Percentiles rank a stretch among this genome's conserved stretches.
These are phyloP conservation scores for Aricia artaxerxes DNA, from an alignment of 2,888 invertebrate genomes.

Conservation along the genomic window DNA sequence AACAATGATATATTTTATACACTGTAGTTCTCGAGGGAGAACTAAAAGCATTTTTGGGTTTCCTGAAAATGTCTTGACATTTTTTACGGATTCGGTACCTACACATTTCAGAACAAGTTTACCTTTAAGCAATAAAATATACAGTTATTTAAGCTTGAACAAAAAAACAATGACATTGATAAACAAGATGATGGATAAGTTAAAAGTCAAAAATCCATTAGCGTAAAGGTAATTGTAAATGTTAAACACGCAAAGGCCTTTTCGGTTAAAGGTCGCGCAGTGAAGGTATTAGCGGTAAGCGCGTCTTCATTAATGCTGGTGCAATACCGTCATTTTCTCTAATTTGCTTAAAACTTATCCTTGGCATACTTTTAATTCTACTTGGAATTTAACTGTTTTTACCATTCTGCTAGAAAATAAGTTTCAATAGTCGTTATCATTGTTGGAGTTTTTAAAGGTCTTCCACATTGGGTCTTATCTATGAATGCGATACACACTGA, in stretches of 20 bases:
- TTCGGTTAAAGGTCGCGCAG: slow-evolving; percentile 38
- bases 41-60: slow-evolving; percentile 9
- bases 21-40: neutral
- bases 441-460: neutral
- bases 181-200: slow-evolving; percentile 11
- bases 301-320: slow-evolving; percentile 30
- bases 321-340: slow-evolving; percentile 37
- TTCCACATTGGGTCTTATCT: no score
- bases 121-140: no score
- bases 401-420: neutral
- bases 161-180: neutral
- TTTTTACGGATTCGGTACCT: neutral
- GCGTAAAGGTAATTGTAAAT: slow-evolving; percentile 12
- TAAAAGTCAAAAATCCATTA: slow-evolving; percentile 14
- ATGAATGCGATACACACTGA: no score
- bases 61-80: neutral
- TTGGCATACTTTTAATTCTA: slow-evolving; percentile 36
- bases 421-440: neutral
- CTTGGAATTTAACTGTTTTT: neutral
- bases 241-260: slow-evolving; percentile 21
- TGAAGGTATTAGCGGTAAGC: slow-evolving; percentile 28
- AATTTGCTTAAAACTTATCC: slow-evolving; percentile 40
- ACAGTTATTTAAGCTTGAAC: neutral
- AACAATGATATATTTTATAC: slow-evolving; percentile 1
- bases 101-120: neutral